A percentile compares a stretch with the other conserved stretches of the same genome.
These are phyloP conservation scores for Psephotus haematonotus DNA, from an alignment of 2,113 vertebrate genomes.

Conservation along the genomic window DNA sequence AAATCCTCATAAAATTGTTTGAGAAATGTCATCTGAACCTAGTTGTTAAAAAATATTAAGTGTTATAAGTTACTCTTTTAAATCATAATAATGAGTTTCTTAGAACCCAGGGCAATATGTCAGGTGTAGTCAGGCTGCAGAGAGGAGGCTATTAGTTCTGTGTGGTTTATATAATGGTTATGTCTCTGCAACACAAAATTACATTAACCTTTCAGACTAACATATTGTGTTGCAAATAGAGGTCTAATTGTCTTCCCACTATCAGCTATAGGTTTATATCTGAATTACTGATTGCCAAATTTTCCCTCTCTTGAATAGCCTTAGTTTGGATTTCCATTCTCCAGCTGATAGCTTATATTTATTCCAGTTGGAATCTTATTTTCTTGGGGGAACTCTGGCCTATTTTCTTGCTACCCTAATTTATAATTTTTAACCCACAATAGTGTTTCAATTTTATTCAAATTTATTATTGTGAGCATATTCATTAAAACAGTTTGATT, in stretches of 20 bases:
- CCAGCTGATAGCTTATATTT: background rate
- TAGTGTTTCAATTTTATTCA: background rate
- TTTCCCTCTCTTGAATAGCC: background rate
- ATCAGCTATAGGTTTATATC: background rate
- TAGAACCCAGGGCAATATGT: background rate
- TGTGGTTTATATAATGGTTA: background rate
- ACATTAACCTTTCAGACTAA: slow-evolving; percentile 6
- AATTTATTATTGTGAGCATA: background rate
- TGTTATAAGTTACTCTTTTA: background rate
- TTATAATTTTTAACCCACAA: background rate
- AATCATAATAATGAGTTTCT: slow-evolving; percentile 13
- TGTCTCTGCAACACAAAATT: background rate
- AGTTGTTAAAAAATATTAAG: background rate
- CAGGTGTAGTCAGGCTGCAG: background rate
- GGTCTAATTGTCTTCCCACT: background rate
- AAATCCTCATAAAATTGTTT: background rate
- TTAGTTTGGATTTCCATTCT: background rate
- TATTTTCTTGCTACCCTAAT: background rate
- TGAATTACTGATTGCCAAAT: background rate
- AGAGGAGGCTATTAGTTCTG: background rate
- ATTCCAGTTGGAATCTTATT: background rate
- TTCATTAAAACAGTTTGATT: background rate
- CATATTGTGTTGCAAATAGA: rapidly evolving
- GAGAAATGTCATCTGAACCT: slow-evolving; percentile 26
- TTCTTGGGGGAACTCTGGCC: background rate